Base-by-base conservation (phyloP, 2,113 vertebrate species). In the Spilogale gracilis region DNA sequence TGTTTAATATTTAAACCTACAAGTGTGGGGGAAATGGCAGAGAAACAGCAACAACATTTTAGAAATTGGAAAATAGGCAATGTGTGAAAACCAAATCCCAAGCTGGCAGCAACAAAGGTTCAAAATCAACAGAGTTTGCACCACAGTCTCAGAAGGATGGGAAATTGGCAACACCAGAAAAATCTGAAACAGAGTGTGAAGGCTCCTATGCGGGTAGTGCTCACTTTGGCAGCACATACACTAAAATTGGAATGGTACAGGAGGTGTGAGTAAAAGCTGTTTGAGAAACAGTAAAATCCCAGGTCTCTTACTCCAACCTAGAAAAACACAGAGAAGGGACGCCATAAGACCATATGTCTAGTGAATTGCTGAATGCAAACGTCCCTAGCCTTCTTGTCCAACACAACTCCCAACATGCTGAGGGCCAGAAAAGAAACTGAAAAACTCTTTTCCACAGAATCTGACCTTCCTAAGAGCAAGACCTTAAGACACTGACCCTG, bases 131-230 rank as follows among this genome's bases (percentile, higher is more conserved):
- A 16, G 50, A 63, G 80, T 63, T 84, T 80, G 45, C 16, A 86
- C 56, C 56, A 73, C 27, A 83, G 76, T 85, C 17, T 94, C 67
- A 63, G 71, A 71, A 81, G 0, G 9, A 78, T 91, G 89, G 94
- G 81, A 95, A 84, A 93, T 32, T 84, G 89, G 80, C 71, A 94
- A 52, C 54, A 80, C 27, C 30, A 48, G 91, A 65, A 95, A 96
- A 94, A 71, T 54, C 63, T 38, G 48, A 84, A 94, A 65, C 4
- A 8, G 50, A 38, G 9, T 45, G 67, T 71, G 80, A 38, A 5
- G 20, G 7, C 65, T 89, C 61, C 71, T 87, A 71, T 82, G 82
- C 65, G 92, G 74, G 74, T 78, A 78, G 45, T 17, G 25, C 74
- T 78, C 23, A 0, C 45, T 78, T 50, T 78, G 74, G 74, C 45